These are phyloP conservation scores for Aurelia aurita DNA, from an alignment of 30 jellyfish, hydroid and myxozoan species.

Conservation along the genomic window DNA sequence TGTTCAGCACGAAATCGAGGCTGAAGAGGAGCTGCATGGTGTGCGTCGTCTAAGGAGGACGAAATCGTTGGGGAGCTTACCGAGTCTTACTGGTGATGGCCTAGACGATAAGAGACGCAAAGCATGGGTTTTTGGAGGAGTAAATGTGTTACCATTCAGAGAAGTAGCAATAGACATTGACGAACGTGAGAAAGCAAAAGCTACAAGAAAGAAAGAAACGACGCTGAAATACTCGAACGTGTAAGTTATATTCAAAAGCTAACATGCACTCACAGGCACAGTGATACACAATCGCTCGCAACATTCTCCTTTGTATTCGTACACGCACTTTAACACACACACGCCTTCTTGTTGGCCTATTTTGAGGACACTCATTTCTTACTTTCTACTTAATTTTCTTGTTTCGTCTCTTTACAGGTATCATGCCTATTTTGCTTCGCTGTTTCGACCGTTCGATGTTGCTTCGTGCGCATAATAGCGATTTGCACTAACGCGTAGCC, in stretches of 20 bases:
- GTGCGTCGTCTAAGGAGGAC: conserved; percentile 30
- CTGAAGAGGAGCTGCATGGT: conserved; percentile 5
- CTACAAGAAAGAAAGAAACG: not conserved
- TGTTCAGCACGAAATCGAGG: not conserved
- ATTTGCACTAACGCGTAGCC: too few relatives aligned
- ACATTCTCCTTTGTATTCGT: not conserved
- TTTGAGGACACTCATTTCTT: not conserved
- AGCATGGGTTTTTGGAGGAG: conserved; percentile 76
- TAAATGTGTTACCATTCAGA: conserved; percentile 46
- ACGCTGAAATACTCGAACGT: not conserved
- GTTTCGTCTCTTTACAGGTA: too few relatives aligned
- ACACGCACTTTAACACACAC: not conserved
- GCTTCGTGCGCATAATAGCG: too few relatives aligned
- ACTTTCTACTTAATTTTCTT: too few relatives aligned
- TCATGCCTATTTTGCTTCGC: too few relatives aligned
- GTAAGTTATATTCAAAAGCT: not conserved
- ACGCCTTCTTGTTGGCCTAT: not conserved
- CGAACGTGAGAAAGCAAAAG: not conserved
- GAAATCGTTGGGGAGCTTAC: conserved; percentile 34
- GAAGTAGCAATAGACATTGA: conserved; percentile 32
- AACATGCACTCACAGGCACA: conserved; percentile 6
- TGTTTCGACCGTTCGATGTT: too few relatives aligned
- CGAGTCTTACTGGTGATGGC: conserved; percentile 12
- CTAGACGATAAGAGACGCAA: not conserved
- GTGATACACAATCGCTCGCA: not conserved